Evolutionary conservation across 2,113 vertebrate species (phyloP).

Genomic region (Urocolius indicus): DNA sequence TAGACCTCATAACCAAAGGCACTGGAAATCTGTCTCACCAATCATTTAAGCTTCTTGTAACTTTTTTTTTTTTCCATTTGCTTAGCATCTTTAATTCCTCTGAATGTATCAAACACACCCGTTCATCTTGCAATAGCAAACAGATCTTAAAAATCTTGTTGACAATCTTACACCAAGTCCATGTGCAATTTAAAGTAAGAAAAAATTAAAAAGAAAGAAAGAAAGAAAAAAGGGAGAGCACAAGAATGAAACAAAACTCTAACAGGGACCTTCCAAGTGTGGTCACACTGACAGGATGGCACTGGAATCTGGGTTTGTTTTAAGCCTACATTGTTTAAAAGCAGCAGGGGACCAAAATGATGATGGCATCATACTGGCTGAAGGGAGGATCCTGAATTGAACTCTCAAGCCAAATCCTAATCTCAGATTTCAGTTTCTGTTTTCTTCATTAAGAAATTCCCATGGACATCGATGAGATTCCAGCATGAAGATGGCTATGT

Average conservation of each 20-base stretch:
- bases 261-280: constrained; percentile 26
- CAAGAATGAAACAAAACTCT: neutral
- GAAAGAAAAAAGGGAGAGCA: neutral
- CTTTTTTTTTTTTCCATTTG: neutral
- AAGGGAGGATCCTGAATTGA: constrained; percentile 43
- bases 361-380: constrained; percentile 54
- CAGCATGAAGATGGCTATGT: neutral
- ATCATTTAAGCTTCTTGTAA: neutral
- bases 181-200: neutral
- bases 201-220: neutral
- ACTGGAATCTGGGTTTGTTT: constrained; percentile 55
- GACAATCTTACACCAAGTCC: constrained; percentile 20
- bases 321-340: constrained; percentile 57
- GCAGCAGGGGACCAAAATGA: constrained; percentile 40
- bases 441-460: neutral
- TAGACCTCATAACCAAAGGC: neutral
- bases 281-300: constrained; percentile 26
- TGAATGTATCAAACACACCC: neutral
- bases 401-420: constrained; percentile 56
- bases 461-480: neutral
- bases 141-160: constrained; percentile 17
- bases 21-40: neutral
- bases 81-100: neutral
- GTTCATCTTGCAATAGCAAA: constrained; percentile 3
- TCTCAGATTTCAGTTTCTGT: constrained; percentile 29